These are phyloP conservation scores for Paramormyrops kingsleyae DNA, from an alignment of 2,113 vertebrate species.

Conservation along the genomic window DNA sequence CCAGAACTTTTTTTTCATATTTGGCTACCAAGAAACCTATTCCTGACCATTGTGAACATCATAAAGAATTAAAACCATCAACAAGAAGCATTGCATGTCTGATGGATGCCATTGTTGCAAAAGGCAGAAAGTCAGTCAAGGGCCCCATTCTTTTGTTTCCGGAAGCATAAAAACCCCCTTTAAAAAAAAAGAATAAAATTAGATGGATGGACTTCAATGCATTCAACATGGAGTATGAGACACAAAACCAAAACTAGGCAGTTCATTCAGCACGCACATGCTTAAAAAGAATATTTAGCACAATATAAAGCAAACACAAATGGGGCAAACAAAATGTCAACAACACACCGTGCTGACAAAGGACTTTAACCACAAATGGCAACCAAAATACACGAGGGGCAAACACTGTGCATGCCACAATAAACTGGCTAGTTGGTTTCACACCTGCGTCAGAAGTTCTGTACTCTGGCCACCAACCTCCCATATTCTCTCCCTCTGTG, in stretches of 20 bases:
- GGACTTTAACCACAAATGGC: constrained; percentile 39
- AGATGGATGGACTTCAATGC: constrained; percentile 32
- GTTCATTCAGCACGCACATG: constrained; percentile 84
- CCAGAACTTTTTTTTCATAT: neutral
- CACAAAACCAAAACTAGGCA: constrained; percentile 65
- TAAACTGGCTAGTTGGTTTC: constrained; percentile 70
- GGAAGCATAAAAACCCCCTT: constrained; percentile 16
- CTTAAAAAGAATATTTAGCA: constrained; percentile 43
- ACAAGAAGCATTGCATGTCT: neutral
- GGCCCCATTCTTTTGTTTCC: neutral
- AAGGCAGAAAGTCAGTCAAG: neutral
- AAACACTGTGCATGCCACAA: constrained; percentile 70
- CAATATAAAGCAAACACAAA: constrained; percentile 43
- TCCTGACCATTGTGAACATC: neutral
- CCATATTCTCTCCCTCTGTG: constrained; percentile 84
- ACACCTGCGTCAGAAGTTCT: constrained; percentile 81
- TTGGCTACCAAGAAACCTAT: neutral
- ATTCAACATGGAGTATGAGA: constrained; percentile 35
- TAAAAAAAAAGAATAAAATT: constrained; percentile 32
- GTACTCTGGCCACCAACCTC: constrained; percentile 95
- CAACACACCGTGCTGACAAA: constrained; percentile 30
- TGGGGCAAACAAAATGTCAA: constrained; percentile 29
- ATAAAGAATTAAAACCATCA: neutral
- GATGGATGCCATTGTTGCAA: neutral
- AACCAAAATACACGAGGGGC: constrained; percentile 32